Evolutionary conservation across 1,140 invertebrate genomes (phyloP), one percentile per base, ranked within the genome.

Genomic region (Adelges cooleyi): DNA sequence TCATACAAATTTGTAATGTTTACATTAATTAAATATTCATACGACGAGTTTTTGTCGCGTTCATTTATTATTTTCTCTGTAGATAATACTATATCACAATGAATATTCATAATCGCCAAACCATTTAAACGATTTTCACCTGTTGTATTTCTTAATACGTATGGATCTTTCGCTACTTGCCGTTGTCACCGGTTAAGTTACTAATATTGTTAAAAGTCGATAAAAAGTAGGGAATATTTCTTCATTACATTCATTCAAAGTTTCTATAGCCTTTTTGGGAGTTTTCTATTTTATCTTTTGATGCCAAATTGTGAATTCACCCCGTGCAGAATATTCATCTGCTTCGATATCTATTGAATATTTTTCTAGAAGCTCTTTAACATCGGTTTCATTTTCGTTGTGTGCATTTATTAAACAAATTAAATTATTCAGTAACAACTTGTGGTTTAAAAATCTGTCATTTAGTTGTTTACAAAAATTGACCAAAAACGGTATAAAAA

Each of bases 121-220:
- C 3, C 17, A 42, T 42, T 42, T 17, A 42, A 17, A 5, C 40
- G 40, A 5, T 5, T 42, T 42, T 42, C 40, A 11, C 17, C n/a
- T n/a, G n/a, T n/a, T n/a, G n/a, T n/a, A n/a, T n/a, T n/a, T n/a
- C n/a, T n/a, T n/a, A 42, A 42, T 42, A 42, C 4, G 40, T 5
- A 42, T n/a, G 13, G 42, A 44, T 17, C 15, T 44, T 44, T 44
- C 42, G 20, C 15, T 44, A 44, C 15, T 17, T 17, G 42, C 5
- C 8, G n/a, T 44, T 44, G 42, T 44, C 42, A 44, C 15, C 20
- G 42, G 15, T 44, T 17, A 44, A 44, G 42, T 44, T 17, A 17
- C 13, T 18, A 44, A 44, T 10, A 44, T 44, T 44, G 8, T 5
- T 44, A 77, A 40, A 76, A 74, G 65, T 68, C 8, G 17, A 15